Percentiles rank a stretch among this genome's conserved stretches.
phyloP scores from a whole-genome alignment of 2,797 vertebrate species.

The Oryzias dopingdopingensis region DNA sequence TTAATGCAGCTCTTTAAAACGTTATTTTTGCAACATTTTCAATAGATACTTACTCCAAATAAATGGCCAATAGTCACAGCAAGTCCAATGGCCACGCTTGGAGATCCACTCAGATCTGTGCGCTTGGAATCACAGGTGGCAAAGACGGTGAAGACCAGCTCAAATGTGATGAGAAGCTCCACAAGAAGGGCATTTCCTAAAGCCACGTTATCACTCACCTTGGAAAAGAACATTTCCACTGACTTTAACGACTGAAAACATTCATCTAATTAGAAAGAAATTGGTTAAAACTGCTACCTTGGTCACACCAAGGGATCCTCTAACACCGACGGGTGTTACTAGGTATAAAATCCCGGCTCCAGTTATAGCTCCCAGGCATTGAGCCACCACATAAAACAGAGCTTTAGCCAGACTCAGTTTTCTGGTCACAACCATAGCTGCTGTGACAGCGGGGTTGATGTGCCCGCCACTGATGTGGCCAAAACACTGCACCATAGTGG shows the following conservation, averaged over 20 bases:
- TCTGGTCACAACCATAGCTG: slow-evolving; percentile 89
- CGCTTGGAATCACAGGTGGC: slow-evolving; percentile 93
- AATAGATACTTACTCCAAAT: slow-evolving; percentile 87
- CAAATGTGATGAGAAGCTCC: slow-evolving; percentile 93
- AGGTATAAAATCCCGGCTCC: slow-evolving; percentile 89
- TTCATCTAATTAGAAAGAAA: neutral
- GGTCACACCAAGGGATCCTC: slow-evolving; percentile 85
- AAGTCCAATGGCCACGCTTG: slow-evolving; percentile 89
- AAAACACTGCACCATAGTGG: slow-evolving; percentile 94
- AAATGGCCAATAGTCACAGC: slow-evolving; percentile 94
- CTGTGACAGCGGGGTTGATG: slow-evolving; percentile 92
- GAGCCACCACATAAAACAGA: slow-evolving; percentile 87
- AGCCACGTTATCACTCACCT: slow-evolving; percentile 85
- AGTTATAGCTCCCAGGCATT: slow-evolving; percentile 88
- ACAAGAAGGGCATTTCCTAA: slow-evolving; percentile 89
- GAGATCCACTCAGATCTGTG: slow-evolving; percentile 87
- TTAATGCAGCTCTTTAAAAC: neutral
- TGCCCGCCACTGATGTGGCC: slow-evolving; percentile 94
- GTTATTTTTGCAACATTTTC: neutral
- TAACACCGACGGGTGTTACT: slow-evolving; percentile 83
- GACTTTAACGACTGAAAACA: neutral
- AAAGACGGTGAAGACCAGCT: slow-evolving; percentile 93
- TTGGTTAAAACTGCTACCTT: slow-evolving; percentile 70
- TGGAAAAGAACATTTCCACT: slow-evolving; percentile 18
- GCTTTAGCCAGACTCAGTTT: slow-evolving; percentile 93